Evolutionary conservation across 2,113 vertebrate species (phyloP), one percentile per base, ranked within the genome.

Genomic region (Excalfactoria chinensis): DNA sequence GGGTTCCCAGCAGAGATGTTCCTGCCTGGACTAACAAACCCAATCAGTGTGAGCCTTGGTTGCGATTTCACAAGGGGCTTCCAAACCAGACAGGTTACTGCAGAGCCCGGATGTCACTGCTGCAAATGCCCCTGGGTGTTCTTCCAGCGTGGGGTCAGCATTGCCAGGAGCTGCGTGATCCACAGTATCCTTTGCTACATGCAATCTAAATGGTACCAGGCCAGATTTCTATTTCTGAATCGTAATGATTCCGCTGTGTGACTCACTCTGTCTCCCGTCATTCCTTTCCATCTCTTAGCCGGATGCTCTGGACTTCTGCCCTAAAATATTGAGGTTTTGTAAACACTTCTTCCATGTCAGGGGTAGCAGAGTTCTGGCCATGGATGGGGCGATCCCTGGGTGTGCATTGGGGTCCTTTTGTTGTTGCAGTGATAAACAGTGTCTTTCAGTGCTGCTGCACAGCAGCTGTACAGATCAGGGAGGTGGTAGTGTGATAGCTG

Each of bases 101-200:
- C 28, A 71, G 81, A 56, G 77, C 5, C 49, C 84, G 51, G 32
- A 34, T 82, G 86, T 82, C 53, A 3, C 30, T 81, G 62, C 73
- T 90, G 69, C 88, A 58, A 2, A 37, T 73, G 11, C 34, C 90
- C 80, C 74, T 87, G 89, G 81, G 40, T 84, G 34, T 22, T 72
- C 71, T 37, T 94, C 63, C 74, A 82, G 71, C 60, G 70, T 93
- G 91, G 91, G 89, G 43, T 77, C 91, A 80, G 87, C 64, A 40
- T 84, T 89, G 25, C 70, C 34, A 74, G 77, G 67, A 89, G 81
- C 84, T 69, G 63, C 49, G 58, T 55, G 53, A 73, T n/a, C 78
- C 63, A 8, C 59, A 19, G 9, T 9, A 48, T 69, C 83, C 37
- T 69, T 70, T 64, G 43, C 71, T 69, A 28, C 13, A 0, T 66